These are phyloP conservation scores for Heliconius cydno DNA, from an alignment of 2,888 invertebrate genomes.

Conservation along the genomic window DNA sequence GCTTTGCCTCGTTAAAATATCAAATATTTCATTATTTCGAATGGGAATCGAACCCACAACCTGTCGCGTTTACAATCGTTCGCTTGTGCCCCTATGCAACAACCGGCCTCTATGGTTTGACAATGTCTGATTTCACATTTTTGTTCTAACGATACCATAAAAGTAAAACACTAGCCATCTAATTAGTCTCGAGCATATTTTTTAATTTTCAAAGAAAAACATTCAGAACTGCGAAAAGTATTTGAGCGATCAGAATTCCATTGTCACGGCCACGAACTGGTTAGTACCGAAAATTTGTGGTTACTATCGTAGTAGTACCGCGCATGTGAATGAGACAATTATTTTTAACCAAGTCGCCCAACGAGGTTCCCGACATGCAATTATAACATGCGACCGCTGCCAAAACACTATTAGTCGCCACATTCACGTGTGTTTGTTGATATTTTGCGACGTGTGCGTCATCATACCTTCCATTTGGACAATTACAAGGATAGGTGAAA, in stretches of 20 bases:
- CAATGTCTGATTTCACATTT: not conserved
- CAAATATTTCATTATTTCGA: no score
- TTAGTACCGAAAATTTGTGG: conserved; percentile 75
- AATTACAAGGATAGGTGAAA: conserved; percentile 5
- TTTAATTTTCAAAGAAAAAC: conserved; percentile 9
- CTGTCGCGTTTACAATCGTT: no score
- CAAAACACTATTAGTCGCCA: conserved; percentile 63
- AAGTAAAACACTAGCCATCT: not conserved
- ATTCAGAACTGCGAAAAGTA: conserved; percentile 30
- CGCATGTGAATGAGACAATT: conserved; percentile 79
- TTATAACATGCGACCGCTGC: conserved; percentile 58
- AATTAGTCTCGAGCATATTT: not conserved
- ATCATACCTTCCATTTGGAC: conserved; percentile 22
- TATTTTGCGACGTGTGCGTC: conserved; percentile 42
- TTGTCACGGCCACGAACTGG: conserved; percentile 72
- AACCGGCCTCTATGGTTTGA: not conserved
- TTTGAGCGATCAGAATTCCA: conserved; percentile 60
- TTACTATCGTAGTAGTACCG: conserved; percentile 78
- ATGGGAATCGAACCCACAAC: no score
- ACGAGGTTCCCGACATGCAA: conserved; percentile 57
- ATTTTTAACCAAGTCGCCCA: conserved; percentile 70
- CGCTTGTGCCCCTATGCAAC: no score
- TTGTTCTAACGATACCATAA: not conserved
- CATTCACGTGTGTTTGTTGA: conserved; percentile 54
- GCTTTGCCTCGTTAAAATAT: no score